Base-by-base conservation (phyloP, 2,888 invertebrate genomes). In the Acanthopleura granulata region DNA sequence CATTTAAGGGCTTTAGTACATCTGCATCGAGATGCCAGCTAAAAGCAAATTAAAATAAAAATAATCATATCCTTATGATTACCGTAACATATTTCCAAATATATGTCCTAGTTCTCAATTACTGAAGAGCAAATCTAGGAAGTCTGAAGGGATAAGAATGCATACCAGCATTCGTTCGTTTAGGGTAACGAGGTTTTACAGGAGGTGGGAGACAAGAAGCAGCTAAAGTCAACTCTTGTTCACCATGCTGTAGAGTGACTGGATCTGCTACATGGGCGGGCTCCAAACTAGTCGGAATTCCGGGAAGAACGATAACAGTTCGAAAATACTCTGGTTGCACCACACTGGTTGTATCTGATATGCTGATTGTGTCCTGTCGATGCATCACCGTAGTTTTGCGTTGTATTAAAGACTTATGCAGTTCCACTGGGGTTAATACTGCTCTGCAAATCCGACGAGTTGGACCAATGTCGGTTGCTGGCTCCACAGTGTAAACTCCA, bases 401-500 rank as follows among this genome's bases (percentile, higher is more conserved):
- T 40, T 40, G 40, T 40, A 9, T 40, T 40, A 9, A 9, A 40
- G 40, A 40, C 40, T 40, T 40, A 40, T 57, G 57, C n/a, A 6
- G 57, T 66, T 6, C 66, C 16, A 66, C 66, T 16, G 66, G 66
- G 3, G 66, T 66, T 27, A 27, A 22, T 22, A 18, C 15, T 62
- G 62, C 66, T 27, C 12, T 18, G 22, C 66, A 9, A 22, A 66
- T 6, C 6, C 66, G 66, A 27, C 29, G 16, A 16, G 25, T 27
- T 6, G 66, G 29, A 6, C 66, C 66, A 66, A 25, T 66, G 18
- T 14, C 66, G 29, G 18, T 66, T 27, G 66, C 66, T 66, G 29
- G 29, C 14, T 66, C 66, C 3, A 66, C 29, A 15, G 66, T 27
- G 12, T 66, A 66, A 25, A 66, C 66, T 66, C 66, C 66, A 27